A percentile compares a stretch with the other conserved stretches of the same genome.
phyloP scores from a whole-genome alignment of 2,888 invertebrate genomes.

The Himalopsyche japonica region DNA sequence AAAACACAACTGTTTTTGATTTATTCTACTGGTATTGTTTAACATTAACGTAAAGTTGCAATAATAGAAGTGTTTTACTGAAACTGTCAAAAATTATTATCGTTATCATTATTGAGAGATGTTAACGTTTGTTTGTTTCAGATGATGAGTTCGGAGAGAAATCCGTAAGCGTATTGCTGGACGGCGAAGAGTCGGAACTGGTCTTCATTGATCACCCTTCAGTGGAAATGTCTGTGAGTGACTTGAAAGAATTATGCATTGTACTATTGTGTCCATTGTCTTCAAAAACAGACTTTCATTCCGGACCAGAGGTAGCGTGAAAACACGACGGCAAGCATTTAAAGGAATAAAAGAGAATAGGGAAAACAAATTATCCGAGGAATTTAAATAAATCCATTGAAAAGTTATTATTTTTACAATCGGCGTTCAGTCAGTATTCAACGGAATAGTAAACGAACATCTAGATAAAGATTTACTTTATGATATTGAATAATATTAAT shows the following conservation, averaged over 20 bases:
- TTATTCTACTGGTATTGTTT: no score
- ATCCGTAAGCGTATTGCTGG: slow-evolving; percentile 85
- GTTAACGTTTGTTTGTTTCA: slow-evolving; percentile 57
- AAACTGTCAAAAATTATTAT: no score
- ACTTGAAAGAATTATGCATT: not conserved
- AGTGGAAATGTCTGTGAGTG: slow-evolving; percentile 86
- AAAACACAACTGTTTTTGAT: no score
- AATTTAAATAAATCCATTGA: not conserved
- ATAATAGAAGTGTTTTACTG: no score
- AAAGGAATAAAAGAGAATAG: not conserved
- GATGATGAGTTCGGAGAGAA: slow-evolving; percentile 92
- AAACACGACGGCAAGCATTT: not conserved
- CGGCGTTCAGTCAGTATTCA: no score
- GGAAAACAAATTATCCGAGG: not conserved
- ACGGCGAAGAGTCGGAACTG: slow-evolving; percentile 87
- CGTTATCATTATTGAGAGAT: not conserved
- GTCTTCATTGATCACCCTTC: slow-evolving; percentile 89
- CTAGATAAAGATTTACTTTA: no score
- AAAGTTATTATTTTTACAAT: no score
- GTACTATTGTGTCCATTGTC: not conserved
- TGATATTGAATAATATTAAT: no score
- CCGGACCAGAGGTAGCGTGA: not conserved
- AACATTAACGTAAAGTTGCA: no score
- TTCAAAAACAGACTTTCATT: not conserved
- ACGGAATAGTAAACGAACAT: no score